A percentile compares a stretch with the other conserved stretches of the same genome.
Evolutionary conservation across 2,888 invertebrate species (phyloP).

Genomic region (Thera obeliscata): DNA sequence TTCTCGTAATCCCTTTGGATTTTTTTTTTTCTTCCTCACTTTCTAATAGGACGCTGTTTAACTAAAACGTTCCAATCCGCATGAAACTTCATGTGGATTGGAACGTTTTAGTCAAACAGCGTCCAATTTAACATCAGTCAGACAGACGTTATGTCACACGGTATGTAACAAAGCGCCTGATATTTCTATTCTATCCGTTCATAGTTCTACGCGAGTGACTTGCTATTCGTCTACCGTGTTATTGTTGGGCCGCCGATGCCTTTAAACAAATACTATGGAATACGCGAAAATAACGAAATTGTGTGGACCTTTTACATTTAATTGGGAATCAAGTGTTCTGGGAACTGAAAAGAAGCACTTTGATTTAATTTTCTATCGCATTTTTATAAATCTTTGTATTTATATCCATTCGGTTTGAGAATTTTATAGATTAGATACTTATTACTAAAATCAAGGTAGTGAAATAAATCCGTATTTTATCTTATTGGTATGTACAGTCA

Average conservation of each 20-base stretch:
- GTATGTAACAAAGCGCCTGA: constrained; percentile 34
- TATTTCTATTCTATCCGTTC: constrained; percentile 54
- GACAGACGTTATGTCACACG: neutral
- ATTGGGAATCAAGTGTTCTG: constrained; percentile 41
- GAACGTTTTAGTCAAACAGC: too few relatives aligned
- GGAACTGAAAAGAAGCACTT: neutral
- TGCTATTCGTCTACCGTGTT: constrained; percentile 73
- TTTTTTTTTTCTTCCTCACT: too few relatives aligned
- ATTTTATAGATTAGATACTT: too few relatives aligned
- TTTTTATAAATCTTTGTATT: neutral
- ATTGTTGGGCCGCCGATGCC: constrained; percentile 63
- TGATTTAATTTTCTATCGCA: neutral
- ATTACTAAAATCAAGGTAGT: too few relatives aligned
- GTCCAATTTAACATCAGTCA: too few relatives aligned
- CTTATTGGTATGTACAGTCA: too few relatives aligned
- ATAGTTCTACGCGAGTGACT: constrained; percentile 67
- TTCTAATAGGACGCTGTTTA: too few relatives aligned
- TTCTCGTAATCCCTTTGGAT: too few relatives aligned
- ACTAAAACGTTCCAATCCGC: too few relatives aligned
- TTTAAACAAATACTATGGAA: constrained; percentile 69
- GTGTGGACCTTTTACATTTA: constrained; percentile 45
- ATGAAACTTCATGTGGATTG: too few relatives aligned
- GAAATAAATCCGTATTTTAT: too few relatives aligned
- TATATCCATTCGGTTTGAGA: too few relatives aligned
- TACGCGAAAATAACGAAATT: constrained; percentile 66